Evolutionary conservation across 2,888 invertebrate genomes (phyloP).

Genomic region (Latrodectus hesperus): DNA sequence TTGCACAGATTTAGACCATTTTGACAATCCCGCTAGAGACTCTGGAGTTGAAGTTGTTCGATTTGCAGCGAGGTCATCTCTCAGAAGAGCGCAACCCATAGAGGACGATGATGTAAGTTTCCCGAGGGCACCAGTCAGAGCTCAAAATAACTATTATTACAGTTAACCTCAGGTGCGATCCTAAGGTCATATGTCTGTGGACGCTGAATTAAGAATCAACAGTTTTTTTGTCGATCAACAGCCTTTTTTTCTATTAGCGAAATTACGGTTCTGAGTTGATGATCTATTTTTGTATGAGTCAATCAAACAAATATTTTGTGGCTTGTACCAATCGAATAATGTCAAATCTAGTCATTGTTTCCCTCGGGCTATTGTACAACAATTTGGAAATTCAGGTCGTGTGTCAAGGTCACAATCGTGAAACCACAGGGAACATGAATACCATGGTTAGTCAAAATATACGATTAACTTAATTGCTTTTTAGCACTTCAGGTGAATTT

Average conservation of each 20-base stretch:
- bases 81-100: constrained; percentile 27
- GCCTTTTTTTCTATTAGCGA: neutral
- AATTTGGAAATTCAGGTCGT: neutral
- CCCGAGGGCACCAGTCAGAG: constrained; percentile 57
- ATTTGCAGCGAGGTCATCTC: constrained; percentile 43
- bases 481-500: too few species aligned
- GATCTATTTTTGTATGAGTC: constrained; percentile 15
- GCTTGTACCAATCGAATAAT: neutral
- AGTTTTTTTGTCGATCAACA: neutral
- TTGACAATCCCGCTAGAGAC: constrained; percentile 81
- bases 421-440: neutral
- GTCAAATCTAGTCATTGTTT: neutral
- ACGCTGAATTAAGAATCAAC: neutral
- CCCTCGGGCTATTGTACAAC: neutral
- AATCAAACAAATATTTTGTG: neutral
- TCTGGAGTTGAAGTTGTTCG: constrained; percentile 53
- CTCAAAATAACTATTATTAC: constrained; percentile 63
- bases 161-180: constrained; percentile 50
- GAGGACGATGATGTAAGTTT: constrained; percentile 62
- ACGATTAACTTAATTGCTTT: too few species aligned
- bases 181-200: neutral
- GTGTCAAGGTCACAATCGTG: neutral
- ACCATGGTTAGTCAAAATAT: neutral
- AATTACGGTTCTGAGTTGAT: neutral
- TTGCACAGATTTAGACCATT: constrained; percentile 87